phyloP scores from a whole-genome alignment of 1,140 invertebrate genomes.

The Conopomorpha cramerella region DNA sequence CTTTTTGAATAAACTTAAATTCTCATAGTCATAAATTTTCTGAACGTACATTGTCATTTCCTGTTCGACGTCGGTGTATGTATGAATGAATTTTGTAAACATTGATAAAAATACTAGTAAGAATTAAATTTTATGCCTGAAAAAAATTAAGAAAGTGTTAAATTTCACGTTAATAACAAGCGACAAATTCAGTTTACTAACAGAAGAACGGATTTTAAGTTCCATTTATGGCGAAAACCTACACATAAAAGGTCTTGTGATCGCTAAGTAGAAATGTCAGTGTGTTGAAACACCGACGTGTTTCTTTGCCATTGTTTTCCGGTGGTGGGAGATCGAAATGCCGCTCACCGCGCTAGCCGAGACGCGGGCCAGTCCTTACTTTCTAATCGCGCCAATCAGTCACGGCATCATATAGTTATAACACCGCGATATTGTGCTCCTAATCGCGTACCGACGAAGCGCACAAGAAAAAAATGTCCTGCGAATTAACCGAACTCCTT shows the following conservation, averaged over 20 bases:
- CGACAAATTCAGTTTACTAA: no score
- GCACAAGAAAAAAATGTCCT: conserved; percentile 18
- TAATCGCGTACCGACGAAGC: no score
- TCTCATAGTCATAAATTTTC: no score
- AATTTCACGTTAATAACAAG: no score
- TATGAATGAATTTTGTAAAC: no score
- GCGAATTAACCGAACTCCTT: conserved; percentile 41
- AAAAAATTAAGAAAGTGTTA: conserved; percentile 7
- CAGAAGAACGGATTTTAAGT: no score
- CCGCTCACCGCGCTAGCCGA: conserved; percentile 12
- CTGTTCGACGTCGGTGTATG: no score
- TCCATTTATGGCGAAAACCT: no score
- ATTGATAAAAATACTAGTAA: no score
- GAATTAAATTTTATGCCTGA: conserved; percentile 5
- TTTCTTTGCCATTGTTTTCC: conserved; percentile 13
- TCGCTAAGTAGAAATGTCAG: conserved; percentile 10
- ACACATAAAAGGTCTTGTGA: no score
- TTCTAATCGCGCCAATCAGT: conserved; percentile 43
- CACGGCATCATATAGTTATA: conserved; percentile 4
- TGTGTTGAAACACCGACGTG: conserved; percentile 15
- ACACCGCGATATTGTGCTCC: not conserved
- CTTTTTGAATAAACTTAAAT: no score
- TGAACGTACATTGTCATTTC: no score
- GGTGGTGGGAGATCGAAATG: conserved; percentile 40
- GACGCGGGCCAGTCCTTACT: conserved; percentile 30